Percentiles rank a stretch among this genome's conserved stretches.
Evolutionary conservation across 1,140 invertebrate species (phyloP).

Genomic region (Drosophila punjabiensis): DNA sequence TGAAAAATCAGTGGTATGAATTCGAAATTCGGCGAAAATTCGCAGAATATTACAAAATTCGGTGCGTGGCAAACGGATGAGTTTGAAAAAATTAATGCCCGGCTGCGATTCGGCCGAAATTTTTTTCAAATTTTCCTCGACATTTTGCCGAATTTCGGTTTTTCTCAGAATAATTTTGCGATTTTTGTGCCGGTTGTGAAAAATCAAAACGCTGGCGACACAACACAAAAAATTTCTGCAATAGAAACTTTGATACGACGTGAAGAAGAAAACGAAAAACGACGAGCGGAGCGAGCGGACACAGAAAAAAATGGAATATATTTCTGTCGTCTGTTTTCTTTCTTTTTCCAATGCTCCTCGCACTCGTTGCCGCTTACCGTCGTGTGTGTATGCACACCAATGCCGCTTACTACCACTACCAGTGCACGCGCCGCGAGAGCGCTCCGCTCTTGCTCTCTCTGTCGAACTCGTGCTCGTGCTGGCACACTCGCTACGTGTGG

Average conservation of each 20-base stretch:
- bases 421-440: slow-evolving; percentile 28
- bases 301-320: slow-evolving; percentile 82
- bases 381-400: slow-evolving; percentile 73
- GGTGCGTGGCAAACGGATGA: slow-evolving; percentile 49
- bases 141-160: slow-evolving; percentile 77
- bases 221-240: slow-evolving; percentile 84
- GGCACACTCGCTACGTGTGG: slow-evolving; percentile 36
- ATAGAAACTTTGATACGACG: slow-evolving; percentile 85
- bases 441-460: slow-evolving; percentile 38
- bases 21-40: slow-evolving; percentile 74
- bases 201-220: slow-evolving; percentile 61
- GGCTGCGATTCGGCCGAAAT: slow-evolving; percentile 33
- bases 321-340: slow-evolving; percentile 84
- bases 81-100: slow-evolving; percentile 44
- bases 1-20: slow-evolving; percentile 79
- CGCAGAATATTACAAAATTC: slow-evolving; percentile 74
- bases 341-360: slow-evolving; percentile 85
- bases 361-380: slow-evolving; percentile 71
- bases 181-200: slow-evolving; percentile 62
- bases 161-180: slow-evolving; percentile 66
- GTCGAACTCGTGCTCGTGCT: slow-evolving; percentile 45
- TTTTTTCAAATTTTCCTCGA: slow-evolving; percentile 71
- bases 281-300: slow-evolving; percentile 74
- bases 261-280: slow-evolving; percentile 80
- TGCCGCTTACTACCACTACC: slow-evolving; percentile 64